These are phyloP conservation scores for Anthonomus grandis DNA, from an alignment of 1,140 invertebrate species.

Conservation along the genomic window DNA sequence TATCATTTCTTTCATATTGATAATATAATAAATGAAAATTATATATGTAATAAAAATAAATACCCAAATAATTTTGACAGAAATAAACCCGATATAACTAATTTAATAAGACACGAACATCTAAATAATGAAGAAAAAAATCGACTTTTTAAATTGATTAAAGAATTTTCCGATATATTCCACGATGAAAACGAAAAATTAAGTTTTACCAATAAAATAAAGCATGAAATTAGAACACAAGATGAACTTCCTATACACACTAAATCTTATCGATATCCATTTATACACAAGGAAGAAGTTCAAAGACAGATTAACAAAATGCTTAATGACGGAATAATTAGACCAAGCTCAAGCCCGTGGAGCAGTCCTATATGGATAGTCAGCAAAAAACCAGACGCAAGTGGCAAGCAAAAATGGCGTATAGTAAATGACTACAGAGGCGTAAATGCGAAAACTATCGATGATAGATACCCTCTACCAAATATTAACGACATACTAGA, in stretches of 20 bases:
- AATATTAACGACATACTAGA: conserved; percentile 46
- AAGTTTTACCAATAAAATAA: background rate
- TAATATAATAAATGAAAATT: too few relatives aligned
- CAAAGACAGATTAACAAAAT: conserved; percentile 10
- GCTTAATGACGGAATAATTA: background rate
- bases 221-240: background rate
- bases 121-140: conserved; percentile 14
- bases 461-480: conserved; percentile 52
- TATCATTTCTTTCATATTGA: too few relatives aligned
- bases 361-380: too few relatives aligned
- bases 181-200: background rate
- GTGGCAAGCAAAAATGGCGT: conserved; percentile 13
- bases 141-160: conserved; percentile 8
- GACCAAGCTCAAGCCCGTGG: background rate
- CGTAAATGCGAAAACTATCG: conserved; percentile 45
- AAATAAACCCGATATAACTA: too few relatives aligned
- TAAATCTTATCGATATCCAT: background rate
- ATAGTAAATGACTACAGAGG: conserved; percentile 43
- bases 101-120: too few relatives aligned
- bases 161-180: too few relatives aligned
- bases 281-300: background rate
- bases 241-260: background rate
- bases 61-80: too few relatives aligned
- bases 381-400: too few relatives aligned
- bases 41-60: too few relatives aligned